Evolutionary conservation across 2,113 vertebrate genomes (phyloP).

Genomic region (Pterocles burchelli): DNA sequence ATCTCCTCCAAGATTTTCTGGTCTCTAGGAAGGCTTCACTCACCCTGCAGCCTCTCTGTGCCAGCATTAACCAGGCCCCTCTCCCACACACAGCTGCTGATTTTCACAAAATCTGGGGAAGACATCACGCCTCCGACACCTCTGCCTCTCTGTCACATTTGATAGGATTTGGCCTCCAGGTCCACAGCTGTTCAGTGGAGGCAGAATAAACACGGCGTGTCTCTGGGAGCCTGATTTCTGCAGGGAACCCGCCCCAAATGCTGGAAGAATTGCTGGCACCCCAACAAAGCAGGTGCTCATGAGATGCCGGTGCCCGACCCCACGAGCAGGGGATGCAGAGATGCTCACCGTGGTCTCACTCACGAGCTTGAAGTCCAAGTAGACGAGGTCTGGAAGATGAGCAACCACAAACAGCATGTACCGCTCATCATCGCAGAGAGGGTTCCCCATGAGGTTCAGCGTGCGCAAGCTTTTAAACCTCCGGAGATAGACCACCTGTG

Average conservation of each 20-base stretch:
- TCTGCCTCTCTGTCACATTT: constrained; percentile 38
- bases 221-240: constrained; percentile 32
- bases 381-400: constrained; percentile 82
- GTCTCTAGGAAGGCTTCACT: neutral
- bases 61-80: neutral
- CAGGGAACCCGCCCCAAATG: constrained; percentile 9
- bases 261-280: neutral
- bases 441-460: constrained; percentile 85
- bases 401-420: constrained; percentile 81
- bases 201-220: constrained; percentile 26
- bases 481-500: constrained; percentile 85
- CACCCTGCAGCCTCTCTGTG: constrained; percentile 12
- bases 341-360: constrained; percentile 77
- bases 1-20: neutral
- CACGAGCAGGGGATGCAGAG: neutral
- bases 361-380: constrained; percentile 84
- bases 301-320: neutral
- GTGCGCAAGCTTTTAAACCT: constrained; percentile 79
- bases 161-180: constrained; percentile 59
- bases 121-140: constrained; percentile 25
- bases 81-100: constrained; percentile 49
- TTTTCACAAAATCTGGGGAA: constrained; percentile 41
- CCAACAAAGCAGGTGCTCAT: neutral
- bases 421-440: constrained; percentile 70
- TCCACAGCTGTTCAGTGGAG: constrained; percentile 50